Conservation (phyloP, 2,113 vertebrate species). For the Todiramphus chloris region DNA sequence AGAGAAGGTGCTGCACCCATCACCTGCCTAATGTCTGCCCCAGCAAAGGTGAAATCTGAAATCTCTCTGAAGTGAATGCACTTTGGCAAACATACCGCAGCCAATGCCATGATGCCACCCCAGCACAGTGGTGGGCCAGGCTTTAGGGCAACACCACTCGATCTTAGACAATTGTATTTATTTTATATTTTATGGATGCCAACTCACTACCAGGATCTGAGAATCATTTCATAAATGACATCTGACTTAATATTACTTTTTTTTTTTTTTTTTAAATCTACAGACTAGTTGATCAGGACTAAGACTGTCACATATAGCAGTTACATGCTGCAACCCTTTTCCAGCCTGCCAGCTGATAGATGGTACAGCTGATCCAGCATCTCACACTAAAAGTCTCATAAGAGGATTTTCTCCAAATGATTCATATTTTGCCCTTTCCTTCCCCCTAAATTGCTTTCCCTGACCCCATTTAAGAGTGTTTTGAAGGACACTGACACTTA, state of each 20-base stretch:
- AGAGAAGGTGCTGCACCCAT: not conserved
- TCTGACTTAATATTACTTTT: conserved; percentile 6
- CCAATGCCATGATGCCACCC: rapidly evolving
- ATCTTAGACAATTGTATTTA: not conserved
- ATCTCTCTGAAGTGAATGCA: not conserved
- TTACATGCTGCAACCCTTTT: not conserved
- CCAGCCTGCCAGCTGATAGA: not conserved
- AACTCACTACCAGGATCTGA: not conserved
- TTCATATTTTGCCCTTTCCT: not conserved
- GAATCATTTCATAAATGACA: not conserved
- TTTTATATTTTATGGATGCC: not conserved
- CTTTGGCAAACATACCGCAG: not conserved
- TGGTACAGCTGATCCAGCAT: not conserved
- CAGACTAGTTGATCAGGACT: not conserved
- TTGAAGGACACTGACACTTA: conserved; percentile 4
- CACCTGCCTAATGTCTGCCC: not conserved
- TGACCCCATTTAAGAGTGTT: not conserved
- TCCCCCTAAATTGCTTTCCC: not conserved
- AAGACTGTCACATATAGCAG: not conserved
- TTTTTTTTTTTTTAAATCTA: not conserved
- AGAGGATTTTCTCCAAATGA: not conserved
- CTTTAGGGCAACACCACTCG: not conserved
- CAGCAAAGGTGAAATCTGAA: not conserved
- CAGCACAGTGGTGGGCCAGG: not conserved
- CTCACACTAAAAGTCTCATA: not conserved